These are phyloP conservation scores for Neopipo cinnamomea DNA, from an alignment of 2,113 vertebrate genomes.

Conservation along the genomic window DNA sequence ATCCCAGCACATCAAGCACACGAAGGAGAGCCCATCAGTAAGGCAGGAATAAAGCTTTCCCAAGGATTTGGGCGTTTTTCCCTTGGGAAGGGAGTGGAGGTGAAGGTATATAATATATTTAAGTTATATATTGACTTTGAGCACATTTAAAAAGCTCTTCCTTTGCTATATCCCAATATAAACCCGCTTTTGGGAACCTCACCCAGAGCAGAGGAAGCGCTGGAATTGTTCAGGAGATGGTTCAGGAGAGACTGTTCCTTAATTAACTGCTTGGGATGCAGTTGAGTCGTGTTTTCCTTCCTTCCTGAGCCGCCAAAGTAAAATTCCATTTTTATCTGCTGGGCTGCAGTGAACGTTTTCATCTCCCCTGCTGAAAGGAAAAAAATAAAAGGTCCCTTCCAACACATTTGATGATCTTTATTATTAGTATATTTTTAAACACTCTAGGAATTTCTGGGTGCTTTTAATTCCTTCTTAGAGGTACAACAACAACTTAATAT, in stretches of 20 bases:
- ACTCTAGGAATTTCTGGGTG: neutral
- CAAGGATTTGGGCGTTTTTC: neutral
- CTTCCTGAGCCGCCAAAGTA: neutral
- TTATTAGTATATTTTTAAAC: neutral
- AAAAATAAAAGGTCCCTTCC: neutral
- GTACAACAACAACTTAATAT: neutral
- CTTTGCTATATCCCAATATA: neutral
- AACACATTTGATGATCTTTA: neutral
- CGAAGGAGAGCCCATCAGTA: neutral
- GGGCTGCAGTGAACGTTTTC: neutral
- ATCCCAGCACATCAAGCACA: neutral
- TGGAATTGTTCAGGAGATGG: neutral
- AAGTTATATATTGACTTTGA: neutral
- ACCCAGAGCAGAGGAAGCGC: neutral
- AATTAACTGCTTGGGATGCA: neutral
- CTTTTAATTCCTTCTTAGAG: neutral
- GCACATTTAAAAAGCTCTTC: neutral
- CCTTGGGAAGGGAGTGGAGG: neutral
- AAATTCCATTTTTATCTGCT: neutral
- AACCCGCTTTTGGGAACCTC: neutral
- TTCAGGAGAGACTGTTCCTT: neutral
- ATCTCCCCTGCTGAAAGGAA: neutral
- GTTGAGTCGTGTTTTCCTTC: neutral
- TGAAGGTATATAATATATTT: fast-evolving
- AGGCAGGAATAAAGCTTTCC: neutral